Conservation (phyloP, 2,888 invertebrate genomes). For the Cartodere bifasciata region DNA sequence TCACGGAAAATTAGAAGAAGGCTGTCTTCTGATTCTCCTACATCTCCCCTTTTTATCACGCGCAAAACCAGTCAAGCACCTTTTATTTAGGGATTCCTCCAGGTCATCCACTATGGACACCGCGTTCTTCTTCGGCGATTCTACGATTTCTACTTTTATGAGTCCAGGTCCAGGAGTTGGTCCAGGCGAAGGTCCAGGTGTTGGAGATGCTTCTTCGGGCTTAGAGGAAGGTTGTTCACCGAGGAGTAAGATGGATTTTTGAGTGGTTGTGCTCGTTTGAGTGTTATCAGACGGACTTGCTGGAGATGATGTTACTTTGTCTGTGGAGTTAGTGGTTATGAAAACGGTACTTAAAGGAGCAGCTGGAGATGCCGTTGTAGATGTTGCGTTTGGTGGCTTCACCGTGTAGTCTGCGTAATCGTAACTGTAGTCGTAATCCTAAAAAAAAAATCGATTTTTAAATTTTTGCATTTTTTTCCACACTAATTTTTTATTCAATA, state of each 20-base stretch:
- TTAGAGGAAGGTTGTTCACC: neutral
- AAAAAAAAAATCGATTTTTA: constrained; percentile 23
- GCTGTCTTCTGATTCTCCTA: constrained; percentile 28
- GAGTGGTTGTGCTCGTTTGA: neutral
- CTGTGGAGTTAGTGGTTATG: constrained; percentile 5
- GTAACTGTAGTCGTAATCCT: constrained; percentile 64
- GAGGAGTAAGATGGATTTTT: neutral
- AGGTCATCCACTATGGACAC: constrained; percentile 14
- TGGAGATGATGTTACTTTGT: constrained; percentile 1
- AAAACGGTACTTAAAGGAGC: constrained; percentile 1
- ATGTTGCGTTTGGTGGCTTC: constrained; percentile 37
- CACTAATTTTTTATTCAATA: constrained; percentile 3
- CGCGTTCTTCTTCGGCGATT: constrained; percentile 10
- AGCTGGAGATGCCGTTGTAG: neutral
- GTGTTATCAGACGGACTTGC: neutral
- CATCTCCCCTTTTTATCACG: constrained; percentile 33
- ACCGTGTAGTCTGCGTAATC: constrained; percentile 61
- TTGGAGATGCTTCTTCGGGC: constrained; percentile 1
- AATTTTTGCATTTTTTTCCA: neutral
- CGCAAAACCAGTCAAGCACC: constrained; percentile 27
- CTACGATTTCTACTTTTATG: constrained; percentile 24
- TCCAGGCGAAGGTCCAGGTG: no score
- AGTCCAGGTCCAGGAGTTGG: neutral
- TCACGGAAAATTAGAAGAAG: constrained; percentile 21
- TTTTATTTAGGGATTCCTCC: constrained; percentile 23